Base-by-base conservation (phyloP, 1,140 invertebrate species). In the Pseudoatta argentina region DNA sequence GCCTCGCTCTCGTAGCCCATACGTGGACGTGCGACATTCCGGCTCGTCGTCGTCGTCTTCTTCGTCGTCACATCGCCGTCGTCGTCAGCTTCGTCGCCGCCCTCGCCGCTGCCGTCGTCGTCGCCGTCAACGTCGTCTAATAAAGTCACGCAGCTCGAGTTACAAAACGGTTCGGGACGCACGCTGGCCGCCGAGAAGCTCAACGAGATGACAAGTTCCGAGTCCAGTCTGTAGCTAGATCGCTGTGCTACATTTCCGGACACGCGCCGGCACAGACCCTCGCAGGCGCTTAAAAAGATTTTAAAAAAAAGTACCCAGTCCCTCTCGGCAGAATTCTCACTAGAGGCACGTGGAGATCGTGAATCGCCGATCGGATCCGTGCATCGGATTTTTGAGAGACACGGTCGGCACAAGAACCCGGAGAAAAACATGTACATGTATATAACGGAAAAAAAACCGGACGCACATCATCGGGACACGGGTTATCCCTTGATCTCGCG, bases 91-190 rank as follows among this genome's bases (percentile, higher is more conserved):
- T n/a, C 27, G 55, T 59, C 71, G 66, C 39, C 83, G 24, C 61
- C 86, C 14, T 27, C 73, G 59, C 14, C 61, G 44, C n/a, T 30
- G 48, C 14, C 53, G 64, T 24, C 55, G 34, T 30, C 71, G 71
- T 57, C 39, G 39, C 5, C 63, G 76, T 81, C 72, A 34, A 76
- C 83, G 78, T 82, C 77, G 78, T 90, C 69, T 83, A 85, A 78
- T 89, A 86, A 78, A 83, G 44, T 81, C 63, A 64, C 66, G 67
- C 53, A 87, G 86, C 78, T 61, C 69, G 75, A 85, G 82, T 91
- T 81, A 79, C 88, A 91, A 66, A 81, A 85, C 88, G 90, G 78
- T 90, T 85, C 77, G 86, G 75, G 79, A 87, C 69, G 27, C 39
- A 51, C 27, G 67, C 59, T 21, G 39, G 53, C 27, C 64, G 59